Percentiles rank a stretch among this genome's conserved stretches.
These are phyloP conservation scores for Drosophila siamana DNA, from an alignment of 2,888 invertebrate genomes.

Conservation along the genomic window DNA sequence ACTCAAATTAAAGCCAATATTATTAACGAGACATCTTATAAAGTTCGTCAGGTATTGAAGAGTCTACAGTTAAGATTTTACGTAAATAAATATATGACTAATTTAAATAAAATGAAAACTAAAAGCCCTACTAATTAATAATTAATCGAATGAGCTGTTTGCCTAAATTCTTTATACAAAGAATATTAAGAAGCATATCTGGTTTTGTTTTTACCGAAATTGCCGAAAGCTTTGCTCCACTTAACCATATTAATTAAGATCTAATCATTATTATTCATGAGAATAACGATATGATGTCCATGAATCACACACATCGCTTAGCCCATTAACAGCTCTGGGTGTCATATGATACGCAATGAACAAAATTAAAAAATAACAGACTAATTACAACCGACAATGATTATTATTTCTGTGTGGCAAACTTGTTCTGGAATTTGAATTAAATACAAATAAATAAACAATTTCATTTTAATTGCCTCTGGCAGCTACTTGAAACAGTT, in stretches of 20 bases:
- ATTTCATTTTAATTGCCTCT: background rate
- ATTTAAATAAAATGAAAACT: too few species aligned
- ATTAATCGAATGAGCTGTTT: background rate
- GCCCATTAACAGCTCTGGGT: constrained; percentile 2
- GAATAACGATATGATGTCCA: constrained; percentile 1
- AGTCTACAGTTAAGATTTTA: background rate
- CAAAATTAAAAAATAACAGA: background rate
- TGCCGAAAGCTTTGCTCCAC: background rate
- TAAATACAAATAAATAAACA: background rate
- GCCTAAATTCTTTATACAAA: background rate
- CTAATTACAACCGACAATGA: constrained; percentile 5
- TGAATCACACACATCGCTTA: constrained; percentile 12
- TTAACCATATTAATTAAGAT: constrained; percentile 5
- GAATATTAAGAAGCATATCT: background rate
- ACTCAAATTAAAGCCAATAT: background rate
- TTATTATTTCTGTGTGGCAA: background rate
- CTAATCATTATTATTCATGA: constrained; percentile 12
- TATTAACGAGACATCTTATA: too few species aligned
- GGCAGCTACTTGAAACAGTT: background rate
- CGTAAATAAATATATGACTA: too few species aligned
- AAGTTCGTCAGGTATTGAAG: background rate
- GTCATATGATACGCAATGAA: constrained; percentile 6
- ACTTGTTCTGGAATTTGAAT: background rate
- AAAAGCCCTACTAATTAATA: too few species aligned
- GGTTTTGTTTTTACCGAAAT: background rate